phyloP scores from a whole-genome alignment of 2,797 vertebrate species.

The Gambelia wislizenii region DNA sequence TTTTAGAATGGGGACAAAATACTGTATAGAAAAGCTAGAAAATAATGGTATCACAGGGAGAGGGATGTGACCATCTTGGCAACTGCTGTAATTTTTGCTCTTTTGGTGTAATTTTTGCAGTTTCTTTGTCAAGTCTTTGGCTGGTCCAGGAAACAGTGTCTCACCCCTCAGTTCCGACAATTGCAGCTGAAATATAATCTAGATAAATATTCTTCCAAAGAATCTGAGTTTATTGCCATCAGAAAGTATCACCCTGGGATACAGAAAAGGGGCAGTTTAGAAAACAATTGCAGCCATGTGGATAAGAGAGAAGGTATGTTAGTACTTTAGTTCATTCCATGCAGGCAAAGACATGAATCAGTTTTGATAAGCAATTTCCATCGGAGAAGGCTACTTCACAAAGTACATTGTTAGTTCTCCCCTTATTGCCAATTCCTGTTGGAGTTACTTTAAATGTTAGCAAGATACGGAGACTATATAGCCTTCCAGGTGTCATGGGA shows the following conservation, averaged over 20 bases:
- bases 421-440: background rate
- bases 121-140: slow-evolving; percentile 83
- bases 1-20: too few species aligned
- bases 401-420: background rate
- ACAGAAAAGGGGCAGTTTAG: slow-evolving; percentile 60
- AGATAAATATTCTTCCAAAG: slow-evolving; percentile 84
- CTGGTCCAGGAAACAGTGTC: slow-evolving; percentile 80
- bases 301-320: slow-evolving; percentile 57
- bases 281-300: background rate
- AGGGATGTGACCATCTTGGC: too few species aligned
- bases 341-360: background rate
- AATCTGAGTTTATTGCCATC: slow-evolving; percentile 72
- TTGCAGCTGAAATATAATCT: slow-evolving; percentile 84
- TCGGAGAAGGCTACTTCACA: background rate
- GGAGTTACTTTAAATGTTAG: background rate
- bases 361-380: accelerated
- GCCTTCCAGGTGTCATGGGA: background rate
- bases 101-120: slow-evolving; percentile 70
- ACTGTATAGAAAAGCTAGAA: too few species aligned
- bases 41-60: too few species aligned
- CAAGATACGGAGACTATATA: too few species aligned
- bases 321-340: background rate
- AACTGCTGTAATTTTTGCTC: too few species aligned
- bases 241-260: slow-evolving; percentile 80
- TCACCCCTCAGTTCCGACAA: slow-evolving; percentile 79